phyloP scores from a whole-genome alignment of 2,888 invertebrate species.

The Drosophila gaucha region DNA sequence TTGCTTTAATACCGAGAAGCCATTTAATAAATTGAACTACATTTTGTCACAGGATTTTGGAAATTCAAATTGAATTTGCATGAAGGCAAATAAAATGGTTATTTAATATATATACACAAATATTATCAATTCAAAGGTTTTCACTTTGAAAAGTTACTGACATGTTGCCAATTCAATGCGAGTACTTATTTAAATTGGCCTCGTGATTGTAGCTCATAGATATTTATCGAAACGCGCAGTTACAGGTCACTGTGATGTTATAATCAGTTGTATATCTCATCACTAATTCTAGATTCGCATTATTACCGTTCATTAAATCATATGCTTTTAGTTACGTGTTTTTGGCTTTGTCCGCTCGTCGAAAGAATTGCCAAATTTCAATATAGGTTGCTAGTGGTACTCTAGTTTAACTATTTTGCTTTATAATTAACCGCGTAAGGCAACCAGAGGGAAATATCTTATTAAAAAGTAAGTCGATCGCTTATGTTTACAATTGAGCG shows the following conservation, averaged over 20 bases:
- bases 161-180: no score
- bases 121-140: not conserved
- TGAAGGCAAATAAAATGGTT: not conserved
- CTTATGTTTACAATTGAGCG: not conserved
- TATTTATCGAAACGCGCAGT: not conserved
- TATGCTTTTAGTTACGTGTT: not conserved
- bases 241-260: not conserved
- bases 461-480: not conserved
- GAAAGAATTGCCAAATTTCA: no score
- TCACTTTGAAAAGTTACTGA: not conserved
- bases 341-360: no score
- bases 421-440: not conserved
- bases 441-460: no score
- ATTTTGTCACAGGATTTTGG: conserved; percentile 4
- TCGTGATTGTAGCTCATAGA: not conserved
- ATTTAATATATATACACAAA: not conserved
- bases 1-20: conserved; percentile 6
- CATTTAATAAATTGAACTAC: conserved; percentile 48
- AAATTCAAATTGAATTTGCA: not conserved
- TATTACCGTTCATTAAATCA: not conserved
- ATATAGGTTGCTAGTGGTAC: no score
- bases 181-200: no score
- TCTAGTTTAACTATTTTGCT: not conserved
- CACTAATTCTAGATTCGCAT: not conserved
- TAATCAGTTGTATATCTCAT: not conserved